Conservation (phyloP, 2,797 vertebrate species). For the Myotis planiceps region DNA sequence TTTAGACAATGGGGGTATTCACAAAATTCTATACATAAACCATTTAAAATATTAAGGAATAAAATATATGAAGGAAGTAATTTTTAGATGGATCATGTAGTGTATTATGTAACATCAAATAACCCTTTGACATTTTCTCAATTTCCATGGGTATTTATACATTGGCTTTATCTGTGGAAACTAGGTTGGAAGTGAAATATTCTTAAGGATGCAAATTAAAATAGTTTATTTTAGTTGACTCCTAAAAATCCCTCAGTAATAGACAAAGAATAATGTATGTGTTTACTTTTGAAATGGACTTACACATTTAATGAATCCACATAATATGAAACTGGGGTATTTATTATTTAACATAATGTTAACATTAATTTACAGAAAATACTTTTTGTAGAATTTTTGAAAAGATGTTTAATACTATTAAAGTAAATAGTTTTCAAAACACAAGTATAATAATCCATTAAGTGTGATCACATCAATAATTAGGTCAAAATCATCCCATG, state of each 20-base stretch:
- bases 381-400: neutral
- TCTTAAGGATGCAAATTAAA: neutral
- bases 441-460: neutral
- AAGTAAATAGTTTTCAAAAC: neutral
- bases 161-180: neutral
- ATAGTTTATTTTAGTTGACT: neutral
- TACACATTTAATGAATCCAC: neutral
- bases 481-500: neutral
- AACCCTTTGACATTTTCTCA: neutral
- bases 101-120: neutral
- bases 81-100: neutral
- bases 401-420: neutral
- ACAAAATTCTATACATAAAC: neutral
- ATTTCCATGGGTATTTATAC: neutral
- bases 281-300: slow-evolving; percentile 17
- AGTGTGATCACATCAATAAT: neutral
- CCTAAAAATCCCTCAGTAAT: neutral
- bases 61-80: neutral
- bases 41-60: neutral
- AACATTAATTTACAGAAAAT: neutral
- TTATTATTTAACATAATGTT: neutral
- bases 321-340: neutral
- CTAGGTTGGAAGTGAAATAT: neutral
- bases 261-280: neutral
- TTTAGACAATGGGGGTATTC: neutral